Base-by-base conservation (phyloP, 2,888 invertebrate genomes). In the Diplolepis rosae region DNA sequence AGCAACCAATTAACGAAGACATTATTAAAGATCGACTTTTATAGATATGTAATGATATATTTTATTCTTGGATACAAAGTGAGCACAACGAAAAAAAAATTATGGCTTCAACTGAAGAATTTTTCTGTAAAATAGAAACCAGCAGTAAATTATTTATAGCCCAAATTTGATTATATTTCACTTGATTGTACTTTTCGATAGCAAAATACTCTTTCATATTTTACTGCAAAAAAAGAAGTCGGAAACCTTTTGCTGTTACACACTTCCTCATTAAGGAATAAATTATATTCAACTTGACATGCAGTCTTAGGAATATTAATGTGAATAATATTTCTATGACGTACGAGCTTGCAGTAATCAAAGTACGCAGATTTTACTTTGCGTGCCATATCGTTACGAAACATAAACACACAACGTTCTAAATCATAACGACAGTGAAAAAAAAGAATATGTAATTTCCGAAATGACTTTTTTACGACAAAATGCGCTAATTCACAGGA, bases 331-430 rank as follows among this genome's bases (percentile, higher is more conserved):
- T 50, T 50, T 50, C 13, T 13, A 50, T 50, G 50, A 50, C 50
- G 24, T 50, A 27, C 13, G n/a, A 50, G 18, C 22, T 4, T 11
- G 18, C 15, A 24, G 27, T 27, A 48, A 11, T 50, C 50, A 50
- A 27, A 13, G 11, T 50, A 27, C 27, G 5, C 50, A 50, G 24
- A 50, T 50, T 50, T n/a, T 50, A 3, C 50, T 50, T 50, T 27
- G 39, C 67, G 54, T 67, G 54, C 18, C 27, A 52, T 67, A 67
- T 67, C 67, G 39, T 32, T 13, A 6, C 45, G n/a, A 28, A 42
- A 28, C 13, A 18, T 2, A 32, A 50, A 35, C 51, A 67, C 35
- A 67, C 35, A 22, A 24, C 13, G 50, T 9, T 24, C 24, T 50
- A 50, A 50, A 50, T 50, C 24, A 50, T 50, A 22, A 22, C 5